Evolutionary conservation across 1,140 invertebrate genomes (phyloP).

Genomic region (Drosophila parvula): DNA sequence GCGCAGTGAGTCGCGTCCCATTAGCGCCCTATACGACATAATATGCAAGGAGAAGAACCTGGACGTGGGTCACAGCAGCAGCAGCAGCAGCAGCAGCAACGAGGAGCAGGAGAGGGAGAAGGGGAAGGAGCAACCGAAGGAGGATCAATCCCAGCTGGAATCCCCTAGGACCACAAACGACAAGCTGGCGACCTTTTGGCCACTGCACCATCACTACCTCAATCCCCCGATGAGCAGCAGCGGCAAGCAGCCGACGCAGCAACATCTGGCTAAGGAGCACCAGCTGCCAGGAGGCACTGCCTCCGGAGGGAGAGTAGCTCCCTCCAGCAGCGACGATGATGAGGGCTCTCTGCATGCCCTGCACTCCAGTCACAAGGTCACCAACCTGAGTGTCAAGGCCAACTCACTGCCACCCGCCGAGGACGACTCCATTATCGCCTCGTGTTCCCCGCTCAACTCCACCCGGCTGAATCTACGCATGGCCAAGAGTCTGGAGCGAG

Average conservation of each 20-base stretch:
- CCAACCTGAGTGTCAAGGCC: conserved; percentile 58
- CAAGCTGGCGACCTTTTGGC: conserved; percentile 78
- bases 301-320: conserved; percentile 8
- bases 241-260: conserved; percentile 25
- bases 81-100: conserved; percentile 46
- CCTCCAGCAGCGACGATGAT: conserved; percentile 40
- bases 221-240: conserved; percentile 59
- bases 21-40: conserved; percentile 83
- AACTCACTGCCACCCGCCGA: conserved; percentile 63
- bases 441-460: background rate
- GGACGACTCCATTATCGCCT: background rate
- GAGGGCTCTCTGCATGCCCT: conserved; percentile 38
- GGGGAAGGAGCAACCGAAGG: conserved; percentile 13
- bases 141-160: conserved; percentile 14
- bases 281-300: conserved; percentile 6
- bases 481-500: conserved; percentile 52
- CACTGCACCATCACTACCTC: conserved; percentile 66
- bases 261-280: background rate
- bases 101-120: conserved; percentile 13
- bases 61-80: conserved; percentile 60
- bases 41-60: conserved; percentile 84
- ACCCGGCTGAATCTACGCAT: conserved; percentile 17
- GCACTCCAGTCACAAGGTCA: conserved; percentile 67
- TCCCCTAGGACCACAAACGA: conserved; percentile 44
- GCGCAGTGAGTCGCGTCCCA: conserved; percentile 81